Evolutionary conservation across 2,888 invertebrate genomes (phyloP).

Genomic region (Catonia carolina): DNA sequence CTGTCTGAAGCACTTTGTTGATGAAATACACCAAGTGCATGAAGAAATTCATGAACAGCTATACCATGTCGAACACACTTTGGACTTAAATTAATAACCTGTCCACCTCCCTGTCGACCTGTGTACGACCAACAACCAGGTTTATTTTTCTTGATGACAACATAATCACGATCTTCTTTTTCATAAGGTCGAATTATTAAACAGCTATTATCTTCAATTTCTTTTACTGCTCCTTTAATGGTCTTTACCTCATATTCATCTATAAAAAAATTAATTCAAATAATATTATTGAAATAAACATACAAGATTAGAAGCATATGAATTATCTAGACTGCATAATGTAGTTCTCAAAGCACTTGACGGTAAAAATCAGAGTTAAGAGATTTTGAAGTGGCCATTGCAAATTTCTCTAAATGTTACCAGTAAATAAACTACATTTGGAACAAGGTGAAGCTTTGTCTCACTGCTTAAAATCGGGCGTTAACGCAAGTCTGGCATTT

Average conservation of each 20-base stretch:
- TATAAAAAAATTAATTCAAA: constrained; percentile 32
- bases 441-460: too few species aligned
- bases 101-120: constrained; percentile 53
- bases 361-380: too few species aligned
- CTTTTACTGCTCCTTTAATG: constrained; percentile 52
- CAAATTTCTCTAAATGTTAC: too few species aligned
- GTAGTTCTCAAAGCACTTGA: too few species aligned
- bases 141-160: constrained; percentile 45
- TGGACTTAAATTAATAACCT: constrained; percentile 39
- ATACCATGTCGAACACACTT: constrained; percentile 46
- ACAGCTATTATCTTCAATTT: constrained; percentile 55
- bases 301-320: too few species aligned
- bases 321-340: too few species aligned
- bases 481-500: too few species aligned
- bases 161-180: constrained; percentile 50
- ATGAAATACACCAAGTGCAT: constrained; percentile 48
- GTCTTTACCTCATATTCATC: constrained; percentile 43
- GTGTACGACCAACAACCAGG: constrained; percentile 63
- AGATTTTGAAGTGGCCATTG: too few species aligned
- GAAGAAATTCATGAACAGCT: constrained; percentile 50
- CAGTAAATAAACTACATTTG: too few species aligned
- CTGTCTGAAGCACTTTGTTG: constrained; percentile 48
- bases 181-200: constrained; percentile 54
- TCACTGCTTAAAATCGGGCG: too few species aligned
- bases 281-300: too few species aligned